A percentile compares a stretch with the other conserved stretches of the same genome.
These are phyloP conservation scores for Tenebrio molitor DNA, from an alignment of 1,140 invertebrate species.

Conservation along the genomic window DNA sequence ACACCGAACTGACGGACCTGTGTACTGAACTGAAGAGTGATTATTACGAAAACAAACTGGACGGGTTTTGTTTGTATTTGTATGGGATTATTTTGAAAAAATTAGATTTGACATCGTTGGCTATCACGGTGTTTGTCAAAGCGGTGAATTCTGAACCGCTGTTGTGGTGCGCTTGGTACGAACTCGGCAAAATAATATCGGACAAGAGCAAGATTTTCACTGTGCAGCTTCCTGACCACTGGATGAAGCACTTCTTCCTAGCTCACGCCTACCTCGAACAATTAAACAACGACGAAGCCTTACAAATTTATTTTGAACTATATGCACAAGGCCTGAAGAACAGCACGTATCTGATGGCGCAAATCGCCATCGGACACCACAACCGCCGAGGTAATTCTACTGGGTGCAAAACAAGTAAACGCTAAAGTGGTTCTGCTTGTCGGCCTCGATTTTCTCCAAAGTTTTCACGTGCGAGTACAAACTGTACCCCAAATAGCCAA, in stretches of 20 bases:
- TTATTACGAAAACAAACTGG: constrained; percentile 76
- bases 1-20: constrained; percentile 71
- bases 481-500: constrained; percentile 56
- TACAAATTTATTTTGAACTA: constrained; percentile 85
- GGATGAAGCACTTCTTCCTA: constrained; percentile 95
- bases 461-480: constrained; percentile 56
- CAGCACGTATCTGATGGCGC: constrained; percentile 91
- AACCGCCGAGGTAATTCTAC: constrained; percentile 86
- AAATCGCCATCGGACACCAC: constrained; percentile 93
- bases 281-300: constrained; percentile 90
- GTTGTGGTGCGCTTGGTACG: constrained; percentile 95
- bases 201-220: constrained; percentile 81
- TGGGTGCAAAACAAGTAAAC: constrained; percentile 9
- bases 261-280: constrained; percentile 93
- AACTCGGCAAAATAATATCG: constrained; percentile 87
- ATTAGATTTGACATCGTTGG: constrained; percentile 81
- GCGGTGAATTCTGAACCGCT: constrained; percentile 84
- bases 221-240: constrained; percentile 86
- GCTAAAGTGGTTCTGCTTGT: not conserved
- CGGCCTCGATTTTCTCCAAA: constrained; percentile 30
- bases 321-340: constrained; percentile 86
- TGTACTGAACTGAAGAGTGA: constrained; percentile 72
- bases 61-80: constrained; percentile 91
- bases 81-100: constrained; percentile 94
- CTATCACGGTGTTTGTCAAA: constrained; percentile 83